phyloP scores from a whole-genome alignment of 2,797 vertebrate genomes.

The Neopelma chrysocephalum region DNA sequence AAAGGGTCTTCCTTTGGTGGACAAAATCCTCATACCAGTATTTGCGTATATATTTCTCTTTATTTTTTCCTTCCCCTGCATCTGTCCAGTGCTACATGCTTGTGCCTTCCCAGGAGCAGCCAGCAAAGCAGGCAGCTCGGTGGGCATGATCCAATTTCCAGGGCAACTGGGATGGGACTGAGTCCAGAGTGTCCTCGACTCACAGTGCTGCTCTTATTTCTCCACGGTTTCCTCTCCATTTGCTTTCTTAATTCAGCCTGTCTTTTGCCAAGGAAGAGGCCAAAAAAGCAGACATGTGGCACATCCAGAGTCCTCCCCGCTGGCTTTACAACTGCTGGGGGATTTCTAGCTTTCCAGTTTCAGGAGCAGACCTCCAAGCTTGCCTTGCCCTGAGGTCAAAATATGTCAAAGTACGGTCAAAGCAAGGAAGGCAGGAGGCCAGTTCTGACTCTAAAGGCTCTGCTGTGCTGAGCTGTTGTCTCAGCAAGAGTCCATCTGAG shows the following conservation, averaged over 20 bases:
- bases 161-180: conserved; percentile 15
- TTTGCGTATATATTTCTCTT: neutral
- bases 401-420: neutral
- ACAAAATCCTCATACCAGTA: neutral
- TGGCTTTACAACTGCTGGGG: neutral
- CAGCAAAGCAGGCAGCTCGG: neutral
- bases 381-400: neutral
- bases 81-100: neutral
- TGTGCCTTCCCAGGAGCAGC: neutral
- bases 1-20: neutral
- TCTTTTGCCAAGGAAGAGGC: conserved; percentile 9
- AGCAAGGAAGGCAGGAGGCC: neutral
- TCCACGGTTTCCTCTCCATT: conserved; percentile 35
- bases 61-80: neutral
- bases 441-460: neutral
- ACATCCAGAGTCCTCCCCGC: neutral
- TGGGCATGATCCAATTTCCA: conserved; percentile 45
- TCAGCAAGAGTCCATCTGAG: neutral
- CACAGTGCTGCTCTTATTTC: conserved; percentile 54
- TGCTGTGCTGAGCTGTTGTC: neutral
- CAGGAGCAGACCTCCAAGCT: neutral
- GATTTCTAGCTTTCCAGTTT: conserved; percentile 13
- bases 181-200: neutral
- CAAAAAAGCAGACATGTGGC: conserved; percentile 38
- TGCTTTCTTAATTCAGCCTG: conserved; percentile 47